These are phyloP conservation scores for Nemapogon koenigi DNA, from an alignment of 2,888 invertebrate genomes.

Conservation along the genomic window DNA sequence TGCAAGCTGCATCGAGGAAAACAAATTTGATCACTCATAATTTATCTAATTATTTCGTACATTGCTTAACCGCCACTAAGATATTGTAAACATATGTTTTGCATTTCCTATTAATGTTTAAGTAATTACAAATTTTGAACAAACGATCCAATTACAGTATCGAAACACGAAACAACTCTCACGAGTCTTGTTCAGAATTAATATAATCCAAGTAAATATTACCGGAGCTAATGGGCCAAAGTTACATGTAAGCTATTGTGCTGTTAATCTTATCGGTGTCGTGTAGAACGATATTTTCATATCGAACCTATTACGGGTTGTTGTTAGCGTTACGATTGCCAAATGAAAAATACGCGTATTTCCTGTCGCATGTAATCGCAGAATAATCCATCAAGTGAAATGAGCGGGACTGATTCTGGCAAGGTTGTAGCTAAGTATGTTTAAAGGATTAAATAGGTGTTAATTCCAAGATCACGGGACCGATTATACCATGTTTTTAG, in stretches of 20 bases:
- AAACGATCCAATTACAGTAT: not conserved
- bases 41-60: no score
- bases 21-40: no score
- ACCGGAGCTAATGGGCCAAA: constrained; percentile 40
- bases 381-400: constrained; percentile 56
- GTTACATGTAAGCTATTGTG: constrained; percentile 55
- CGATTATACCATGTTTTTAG: no score
- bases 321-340: constrained; percentile 42
- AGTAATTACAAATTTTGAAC: not conserved
- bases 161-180: constrained; percentile 31
- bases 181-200: constrained; percentile 39
- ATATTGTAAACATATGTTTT: no score
- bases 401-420: constrained; percentile 21
- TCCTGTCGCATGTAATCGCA: constrained; percentile 51
- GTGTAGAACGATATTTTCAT: constrained; percentile 54
- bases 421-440: constrained; percentile 1
- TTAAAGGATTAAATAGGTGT: no score
- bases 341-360: constrained; percentile 60
- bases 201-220: constrained; percentile 40
- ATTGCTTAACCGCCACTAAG: no score
- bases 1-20: no score
- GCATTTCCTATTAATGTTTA: no score
- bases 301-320: constrained; percentile 23
- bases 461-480: no score
- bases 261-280: constrained; percentile 55